These are phyloP conservation scores for Malurus splendens DNA, from an alignment of 2,797 vertebrate species.

Conservation along the genomic window DNA sequence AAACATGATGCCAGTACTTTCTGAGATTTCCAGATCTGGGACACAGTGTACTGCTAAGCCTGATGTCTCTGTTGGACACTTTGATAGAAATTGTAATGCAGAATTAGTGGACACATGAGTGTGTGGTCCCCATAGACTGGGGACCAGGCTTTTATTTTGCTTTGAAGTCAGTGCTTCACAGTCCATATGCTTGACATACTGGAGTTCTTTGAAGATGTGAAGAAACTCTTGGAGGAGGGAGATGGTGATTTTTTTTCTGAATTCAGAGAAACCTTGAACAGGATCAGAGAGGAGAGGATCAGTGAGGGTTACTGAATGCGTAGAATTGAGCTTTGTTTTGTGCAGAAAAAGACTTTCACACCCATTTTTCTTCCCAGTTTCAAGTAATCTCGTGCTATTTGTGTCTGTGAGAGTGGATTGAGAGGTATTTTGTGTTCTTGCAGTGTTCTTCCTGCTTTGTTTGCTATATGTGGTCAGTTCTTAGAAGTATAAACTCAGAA, in stretches of 20 bases:
- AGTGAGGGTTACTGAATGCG: neutral
- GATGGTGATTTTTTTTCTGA: neutral
- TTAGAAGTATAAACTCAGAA: neutral
- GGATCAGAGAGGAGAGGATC: neutral
- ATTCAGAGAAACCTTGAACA: neutral
- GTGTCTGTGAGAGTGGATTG: neutral
- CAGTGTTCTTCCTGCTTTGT: neutral
- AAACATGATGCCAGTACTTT: neutral
- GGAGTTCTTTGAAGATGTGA: conserved; percentile 1
- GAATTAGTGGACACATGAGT: neutral
- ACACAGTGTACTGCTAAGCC: neutral
- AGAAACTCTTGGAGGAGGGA: neutral
- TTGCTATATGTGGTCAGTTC: neutral
- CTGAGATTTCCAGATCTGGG: neutral
- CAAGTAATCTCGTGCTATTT: neutral
- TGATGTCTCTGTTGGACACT: neutral
- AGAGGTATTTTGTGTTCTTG: neutral
- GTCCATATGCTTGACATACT: neutral
- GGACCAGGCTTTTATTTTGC: neutral
- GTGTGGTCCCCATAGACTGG: neutral
- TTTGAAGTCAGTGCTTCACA: neutral
- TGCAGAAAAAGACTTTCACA: neutral
- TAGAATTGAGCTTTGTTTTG: neutral
- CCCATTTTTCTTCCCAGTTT: neutral
- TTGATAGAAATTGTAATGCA: neutral